A percentile compares a stretch with the other conserved stretches of the same genome.
phyloP scores from a whole-genome alignment of 2,888 invertebrate species.

The Muscina levida region DNA sequence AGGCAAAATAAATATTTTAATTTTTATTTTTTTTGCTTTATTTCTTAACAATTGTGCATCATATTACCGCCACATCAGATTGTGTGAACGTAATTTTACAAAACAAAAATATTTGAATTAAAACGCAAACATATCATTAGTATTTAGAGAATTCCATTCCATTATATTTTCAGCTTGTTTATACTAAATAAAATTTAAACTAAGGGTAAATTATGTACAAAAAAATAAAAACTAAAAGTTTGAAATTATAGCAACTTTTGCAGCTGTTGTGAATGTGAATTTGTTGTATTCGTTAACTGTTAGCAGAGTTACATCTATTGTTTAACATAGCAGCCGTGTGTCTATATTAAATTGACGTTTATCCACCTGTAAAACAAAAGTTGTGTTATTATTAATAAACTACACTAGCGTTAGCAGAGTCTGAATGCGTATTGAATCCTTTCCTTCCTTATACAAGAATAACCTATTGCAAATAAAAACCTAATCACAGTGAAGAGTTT shows the following conservation, averaged over 20 bases:
- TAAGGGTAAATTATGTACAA: neutral
- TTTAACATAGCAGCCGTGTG: no score
- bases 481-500: no score
- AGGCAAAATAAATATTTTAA: no score
- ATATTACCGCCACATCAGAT: no score
- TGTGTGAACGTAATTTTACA: conserved; percentile 1
- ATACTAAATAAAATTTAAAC: neutral
- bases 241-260: no score
- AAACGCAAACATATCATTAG: conserved; percentile 51
- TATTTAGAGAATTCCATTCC: conserved; percentile 23
- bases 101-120: conserved; percentile 25
- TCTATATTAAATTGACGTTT: conserved; percentile 1
- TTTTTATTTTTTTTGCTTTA: no score
- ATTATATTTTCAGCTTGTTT: no score
- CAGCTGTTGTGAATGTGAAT: neutral
- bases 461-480: no score
- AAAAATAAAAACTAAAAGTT: neutral
- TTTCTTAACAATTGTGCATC: no score
- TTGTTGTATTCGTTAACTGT: neutral
- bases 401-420: neutral
- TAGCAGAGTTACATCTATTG: neutral
- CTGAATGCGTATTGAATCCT: no score
- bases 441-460: no score
- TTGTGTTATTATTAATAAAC: neutral
- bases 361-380: conserved; percentile 3